phyloP scores from a whole-genome alignment of 1,140 invertebrate genomes.

The Oedothorax gibbosus region DNA sequence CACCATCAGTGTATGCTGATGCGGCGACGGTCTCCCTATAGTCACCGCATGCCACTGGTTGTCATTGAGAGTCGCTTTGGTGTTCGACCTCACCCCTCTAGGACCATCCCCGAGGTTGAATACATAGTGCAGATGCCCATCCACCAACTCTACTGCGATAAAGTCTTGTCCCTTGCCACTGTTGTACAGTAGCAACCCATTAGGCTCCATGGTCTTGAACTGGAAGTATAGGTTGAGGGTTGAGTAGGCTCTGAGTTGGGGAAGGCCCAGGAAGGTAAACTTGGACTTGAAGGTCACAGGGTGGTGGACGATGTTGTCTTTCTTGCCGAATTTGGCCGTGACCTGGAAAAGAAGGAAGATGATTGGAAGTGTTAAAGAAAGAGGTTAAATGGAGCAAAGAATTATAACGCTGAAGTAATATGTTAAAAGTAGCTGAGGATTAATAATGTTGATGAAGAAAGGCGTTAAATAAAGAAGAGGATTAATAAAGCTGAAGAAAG shows the following conservation, averaged over 20 bases:
- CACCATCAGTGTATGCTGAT: conserved; percentile 89
- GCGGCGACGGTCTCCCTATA: conserved; percentile 86
- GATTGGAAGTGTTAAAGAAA: too few relatives aligned
- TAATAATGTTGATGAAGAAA: too few relatives aligned
- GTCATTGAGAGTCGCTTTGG: conserved; percentile 86
- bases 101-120: conserved; percentile 94
- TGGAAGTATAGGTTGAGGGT: conserved; percentile 91
- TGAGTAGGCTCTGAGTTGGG: conserved; percentile 88
- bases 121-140: conserved; percentile 90
- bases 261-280: conserved; percentile 88
- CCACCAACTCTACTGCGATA: conserved; percentile 87
- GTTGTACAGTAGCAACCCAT: conserved; percentile 93
- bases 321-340: conserved; percentile 76
- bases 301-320: conserved; percentile 84
- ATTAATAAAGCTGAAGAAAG: too few relatives aligned
- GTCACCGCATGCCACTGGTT: conserved; percentile 94
- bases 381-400: too few relatives aligned
- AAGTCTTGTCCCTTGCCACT: conserved; percentile 88
- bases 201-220: conserved; percentile 92
- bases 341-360: conserved; percentile 70
- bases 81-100: conserved; percentile 83
- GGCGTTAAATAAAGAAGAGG: too few relatives aligned
- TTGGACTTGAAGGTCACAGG: conserved; percentile 92
- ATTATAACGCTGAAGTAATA: too few relatives aligned
- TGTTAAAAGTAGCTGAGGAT: too few relatives aligned